Percentiles rank a stretch among this genome's conserved stretches.
These are phyloP conservation scores for Pachliopta kotzebuea DNA, from an alignment of 2,888 invertebrate genomes.

Conservation along the genomic window DNA sequence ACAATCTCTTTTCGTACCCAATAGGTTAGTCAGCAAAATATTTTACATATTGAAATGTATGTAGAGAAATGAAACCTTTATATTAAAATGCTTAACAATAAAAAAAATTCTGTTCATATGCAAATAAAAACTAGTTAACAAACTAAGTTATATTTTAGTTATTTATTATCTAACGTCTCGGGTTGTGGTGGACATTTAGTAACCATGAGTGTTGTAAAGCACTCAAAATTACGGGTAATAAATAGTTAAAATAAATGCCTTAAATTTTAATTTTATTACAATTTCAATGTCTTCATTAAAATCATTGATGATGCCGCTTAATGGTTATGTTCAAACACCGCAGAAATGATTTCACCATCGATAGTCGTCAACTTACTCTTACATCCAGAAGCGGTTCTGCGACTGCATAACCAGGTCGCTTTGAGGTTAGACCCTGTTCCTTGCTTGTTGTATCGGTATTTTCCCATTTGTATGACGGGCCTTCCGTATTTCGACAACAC, in stretches of 20 bases:
- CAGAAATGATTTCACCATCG: conserved; percentile 26
- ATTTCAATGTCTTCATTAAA: too few species aligned
- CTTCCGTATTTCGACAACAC: conserved; percentile 45
- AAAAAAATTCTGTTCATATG: too few species aligned
- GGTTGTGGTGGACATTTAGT: neutral
- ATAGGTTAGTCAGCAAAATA: too few species aligned
- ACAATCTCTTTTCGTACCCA: too few species aligned
- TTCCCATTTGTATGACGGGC: conserved; percentile 42
- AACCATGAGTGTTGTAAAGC: neutral
- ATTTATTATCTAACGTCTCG: neutral
- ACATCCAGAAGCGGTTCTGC: conserved; percentile 12
- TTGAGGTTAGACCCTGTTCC: conserved; percentile 35
- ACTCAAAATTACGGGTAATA: too few species aligned
- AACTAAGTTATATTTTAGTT: neutral
- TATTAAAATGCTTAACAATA: too few species aligned
- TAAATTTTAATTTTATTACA: too few species aligned
- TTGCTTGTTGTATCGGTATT: conserved; percentile 44
- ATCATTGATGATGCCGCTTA: neutral
- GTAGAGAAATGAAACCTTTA: too few species aligned
- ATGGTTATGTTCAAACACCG: conserved; percentile 32
- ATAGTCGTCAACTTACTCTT: conserved; percentile 25
- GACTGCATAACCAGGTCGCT: conserved; percentile 43
- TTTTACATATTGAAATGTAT: too few species aligned
- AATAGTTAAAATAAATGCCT: too few species aligned
- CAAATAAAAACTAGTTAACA: too few species aligned